Base-by-base conservation (phyloP, 2,888 invertebrate genomes). In the Hyles lineata region DNA sequence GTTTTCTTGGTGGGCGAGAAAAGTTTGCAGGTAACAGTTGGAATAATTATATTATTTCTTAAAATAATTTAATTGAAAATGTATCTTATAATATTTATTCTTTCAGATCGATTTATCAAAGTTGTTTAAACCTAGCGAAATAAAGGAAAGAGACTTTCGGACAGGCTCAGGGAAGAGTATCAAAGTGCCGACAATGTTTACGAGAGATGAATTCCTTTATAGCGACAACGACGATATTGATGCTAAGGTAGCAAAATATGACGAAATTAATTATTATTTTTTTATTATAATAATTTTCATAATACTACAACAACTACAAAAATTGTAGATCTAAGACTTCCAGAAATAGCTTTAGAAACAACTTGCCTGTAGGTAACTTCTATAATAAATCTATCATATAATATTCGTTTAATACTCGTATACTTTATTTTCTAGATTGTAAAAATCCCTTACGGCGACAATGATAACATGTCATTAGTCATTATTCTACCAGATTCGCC, bases 361-460 rank as follows among this genome's bases (percentile, higher is more conserved):
- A 2, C 43, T 7, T 35, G 9, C 29, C 5, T 35, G 35, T 43
- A 2, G 11, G 2, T 2, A 43, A 15, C 43, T 11, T 11, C 15
- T 43, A 11, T 2, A 15, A 43, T 43, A 15, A 11, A 11, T 11
- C 11, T 15, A 43, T 11, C 2, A 43, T 15, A 43, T 43, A 15
- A 43, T 43, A 35, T 35, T 59, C 21, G 1, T 23, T 0, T 23
- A 11, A 21, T 21, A n/a, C n/a, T n/a, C n/a, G n/a, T n/a, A 23
- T 21, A 8, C n/a, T n/a, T 60, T 9, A 50, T 70, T 11, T 77
- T 76, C 9, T 43, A 80, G 80, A 19, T 79, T 23, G 3, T 80
- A 23, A 71, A 70, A 67, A n/a, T 80, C 21, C 60, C 32, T 19
- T 75, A 74, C 25, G 17, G n/a, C 11, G 71, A 67, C 8, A 61